A percentile compares a stretch with the other conserved stretches of the same genome.
Conservation (phyloP, 2,113 vertebrate genomes). For the Ardeotis arabs region DNA sequence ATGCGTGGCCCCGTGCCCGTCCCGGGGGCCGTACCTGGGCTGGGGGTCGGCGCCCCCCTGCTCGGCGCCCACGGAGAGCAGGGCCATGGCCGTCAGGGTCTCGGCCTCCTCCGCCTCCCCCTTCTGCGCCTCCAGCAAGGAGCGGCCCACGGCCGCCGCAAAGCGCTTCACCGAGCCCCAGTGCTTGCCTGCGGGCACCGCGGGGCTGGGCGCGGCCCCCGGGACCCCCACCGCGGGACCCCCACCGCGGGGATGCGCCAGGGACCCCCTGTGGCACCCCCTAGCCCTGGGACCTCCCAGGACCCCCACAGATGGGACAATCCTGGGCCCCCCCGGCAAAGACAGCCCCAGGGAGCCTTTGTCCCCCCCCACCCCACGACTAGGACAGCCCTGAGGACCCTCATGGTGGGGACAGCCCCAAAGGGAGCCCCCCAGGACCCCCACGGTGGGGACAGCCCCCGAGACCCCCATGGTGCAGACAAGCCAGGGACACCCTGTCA, state of each 20-base stretch:
- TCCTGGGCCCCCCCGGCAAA: no score
- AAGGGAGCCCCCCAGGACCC: no score
- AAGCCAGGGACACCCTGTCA: neutral
- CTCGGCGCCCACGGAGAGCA: slow-evolving; percentile 86
- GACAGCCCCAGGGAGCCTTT: neutral
- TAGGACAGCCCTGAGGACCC: neutral
- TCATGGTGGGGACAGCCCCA: neutral
- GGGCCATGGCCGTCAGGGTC: slow-evolving; percentile 91
- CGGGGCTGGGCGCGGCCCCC: neutral
- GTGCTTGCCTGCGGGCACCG: slow-evolving; percentile 81
- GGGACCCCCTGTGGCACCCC: no score
- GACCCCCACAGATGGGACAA: no score
- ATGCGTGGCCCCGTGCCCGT: no score
- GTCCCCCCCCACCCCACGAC: no score
- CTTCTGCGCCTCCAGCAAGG: slow-evolving; percentile 85
- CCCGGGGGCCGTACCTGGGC: slow-evolving; percentile 66
- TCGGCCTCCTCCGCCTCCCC: slow-evolving; percentile 88
- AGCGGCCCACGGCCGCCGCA: slow-evolving; percentile 73
- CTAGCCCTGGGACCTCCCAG: no score
- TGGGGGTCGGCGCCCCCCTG: slow-evolving; percentile 65
- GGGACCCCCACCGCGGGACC: neutral
- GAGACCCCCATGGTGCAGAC: no score
- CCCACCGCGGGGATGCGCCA: neutral
- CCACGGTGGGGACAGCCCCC: neutral
- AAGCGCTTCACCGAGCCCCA: slow-evolving; percentile 84